These are phyloP conservation scores for Lepidurus arcticus DNA, from an alignment of 1,140 invertebrate genomes.

Conservation along the genomic window DNA sequence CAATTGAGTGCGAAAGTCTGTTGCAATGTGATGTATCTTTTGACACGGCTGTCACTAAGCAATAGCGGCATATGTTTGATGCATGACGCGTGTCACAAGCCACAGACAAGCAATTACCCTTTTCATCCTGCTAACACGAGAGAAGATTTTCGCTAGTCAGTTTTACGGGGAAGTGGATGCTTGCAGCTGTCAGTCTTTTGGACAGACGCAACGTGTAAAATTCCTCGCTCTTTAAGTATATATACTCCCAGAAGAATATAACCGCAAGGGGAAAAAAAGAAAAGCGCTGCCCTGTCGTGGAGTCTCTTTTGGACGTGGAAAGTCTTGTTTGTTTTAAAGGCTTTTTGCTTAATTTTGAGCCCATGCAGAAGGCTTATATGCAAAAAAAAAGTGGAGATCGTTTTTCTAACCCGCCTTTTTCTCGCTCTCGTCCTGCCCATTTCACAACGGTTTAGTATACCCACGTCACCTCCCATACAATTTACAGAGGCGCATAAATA, in stretches of 20 bases:
- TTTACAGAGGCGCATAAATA: background rate
- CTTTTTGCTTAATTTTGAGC: background rate
- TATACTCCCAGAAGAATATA: background rate
- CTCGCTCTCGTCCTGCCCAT: background rate
- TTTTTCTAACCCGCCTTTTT: background rate
- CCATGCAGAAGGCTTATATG: background rate
- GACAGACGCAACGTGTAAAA: conserved; percentile 11
- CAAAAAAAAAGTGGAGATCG: background rate
- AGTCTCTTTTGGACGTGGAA: background rate
- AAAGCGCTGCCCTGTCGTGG: background rate
- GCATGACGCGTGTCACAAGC: background rate
- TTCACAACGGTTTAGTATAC: background rate
- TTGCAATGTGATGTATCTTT: conserved; percentile 6
- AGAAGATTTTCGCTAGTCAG: conserved; percentile 8
- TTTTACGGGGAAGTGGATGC: conserved; percentile 3
- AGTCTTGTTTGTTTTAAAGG: conserved; percentile 1
- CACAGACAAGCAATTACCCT: conserved; percentile 14
- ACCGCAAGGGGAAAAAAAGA: background rate
- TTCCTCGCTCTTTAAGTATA: conserved; percentile 7
- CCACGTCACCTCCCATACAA: background rate
- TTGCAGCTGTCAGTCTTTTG: background rate
- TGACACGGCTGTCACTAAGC: conserved; percentile 14
- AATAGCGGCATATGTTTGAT: conserved; percentile 19
- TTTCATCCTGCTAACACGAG: background rate
- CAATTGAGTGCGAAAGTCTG: background rate